Evolutionary conservation across 1,140 invertebrate genomes (phyloP).

Genomic region (Sitobion miscanthi): DNA sequence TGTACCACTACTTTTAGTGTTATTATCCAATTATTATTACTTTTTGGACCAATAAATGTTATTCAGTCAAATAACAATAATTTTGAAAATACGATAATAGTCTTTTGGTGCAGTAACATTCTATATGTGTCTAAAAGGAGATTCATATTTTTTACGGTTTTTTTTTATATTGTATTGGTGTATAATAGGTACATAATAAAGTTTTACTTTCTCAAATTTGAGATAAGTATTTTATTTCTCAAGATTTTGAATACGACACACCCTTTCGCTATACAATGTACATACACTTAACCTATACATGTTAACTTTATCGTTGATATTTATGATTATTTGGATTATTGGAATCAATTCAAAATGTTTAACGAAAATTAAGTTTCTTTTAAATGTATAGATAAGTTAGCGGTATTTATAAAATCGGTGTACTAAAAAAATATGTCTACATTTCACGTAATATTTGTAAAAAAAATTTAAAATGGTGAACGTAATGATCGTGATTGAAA

Average conservation of each 20-base stretch:
- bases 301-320: not conserved
- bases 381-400: not conserved
- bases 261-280: not conserved
- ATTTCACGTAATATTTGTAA: not conserved
- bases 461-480: not conserved
- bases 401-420: not conserved
- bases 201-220: not conserved
- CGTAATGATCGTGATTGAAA: not conserved
- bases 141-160: not conserved
- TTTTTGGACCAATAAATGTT: conserved; percentile 1
- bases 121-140: not conserved
- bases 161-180: not conserved
- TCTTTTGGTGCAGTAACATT: not conserved
- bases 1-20: not conserved
- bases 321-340: not conserved
- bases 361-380: not conserved
- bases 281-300: not conserved
- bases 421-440: not conserved
- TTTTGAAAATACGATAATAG: not conserved
- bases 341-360: not conserved
- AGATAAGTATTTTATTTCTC: conserved; percentile 6
- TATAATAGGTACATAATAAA: conserved; percentile 12
- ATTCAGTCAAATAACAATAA: not conserved
- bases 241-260: not conserved
- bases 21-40: conserved; percentile 14